A percentile compares a stretch with the other conserved stretches of the same genome.
Conservation (phyloP, 2,888 invertebrate genomes). For the Fragum fragum region DNA sequence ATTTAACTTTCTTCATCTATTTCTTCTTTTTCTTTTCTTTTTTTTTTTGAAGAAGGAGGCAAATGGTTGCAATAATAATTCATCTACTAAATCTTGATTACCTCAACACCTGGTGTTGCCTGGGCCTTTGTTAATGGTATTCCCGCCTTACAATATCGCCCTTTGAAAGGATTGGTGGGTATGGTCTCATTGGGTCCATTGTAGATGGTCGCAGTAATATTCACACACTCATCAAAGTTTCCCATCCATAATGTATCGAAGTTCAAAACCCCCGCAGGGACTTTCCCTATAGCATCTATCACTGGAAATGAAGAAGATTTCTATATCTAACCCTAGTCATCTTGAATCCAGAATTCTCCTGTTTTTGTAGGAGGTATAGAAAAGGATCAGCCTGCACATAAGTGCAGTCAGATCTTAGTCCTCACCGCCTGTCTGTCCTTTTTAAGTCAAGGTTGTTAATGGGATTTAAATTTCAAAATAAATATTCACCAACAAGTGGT, state of each 20-base stretch:
- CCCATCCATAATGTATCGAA: conserved; percentile 63
- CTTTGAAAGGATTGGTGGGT: conserved; percentile 56
- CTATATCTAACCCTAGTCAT: too few relatives aligned
- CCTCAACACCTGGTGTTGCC: conserved; percentile 32
- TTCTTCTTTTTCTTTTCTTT: too few relatives aligned
- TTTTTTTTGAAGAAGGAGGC: too few relatives aligned
- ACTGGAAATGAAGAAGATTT: conserved; percentile 51
- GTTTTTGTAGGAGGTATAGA: too few relatives aligned
- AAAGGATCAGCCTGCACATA: too few relatives aligned
- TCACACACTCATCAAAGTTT: conserved; percentile 66
- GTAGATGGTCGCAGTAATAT: conserved; percentile 51
- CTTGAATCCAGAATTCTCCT: too few relatives aligned
- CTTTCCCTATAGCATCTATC: conserved; percentile 61
- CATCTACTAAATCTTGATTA: conserved; percentile 10
- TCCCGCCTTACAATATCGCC: conserved; percentile 56
- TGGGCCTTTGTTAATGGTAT: conserved; percentile 29
- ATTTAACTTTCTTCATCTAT: background rate
- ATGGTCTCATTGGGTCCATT: conserved; percentile 48
- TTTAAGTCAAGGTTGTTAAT: too few relatives aligned
- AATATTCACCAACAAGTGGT: too few relatives aligned
- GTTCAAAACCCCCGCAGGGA: conserved; percentile 55
- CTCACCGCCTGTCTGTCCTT: too few relatives aligned
- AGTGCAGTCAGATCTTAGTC: too few relatives aligned
- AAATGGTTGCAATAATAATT: too few relatives aligned
- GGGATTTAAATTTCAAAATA: too few relatives aligned